phyloP scores from a whole-genome alignment of 2,888 invertebrate genomes.

The Onthophagus sagittarius region DNA sequence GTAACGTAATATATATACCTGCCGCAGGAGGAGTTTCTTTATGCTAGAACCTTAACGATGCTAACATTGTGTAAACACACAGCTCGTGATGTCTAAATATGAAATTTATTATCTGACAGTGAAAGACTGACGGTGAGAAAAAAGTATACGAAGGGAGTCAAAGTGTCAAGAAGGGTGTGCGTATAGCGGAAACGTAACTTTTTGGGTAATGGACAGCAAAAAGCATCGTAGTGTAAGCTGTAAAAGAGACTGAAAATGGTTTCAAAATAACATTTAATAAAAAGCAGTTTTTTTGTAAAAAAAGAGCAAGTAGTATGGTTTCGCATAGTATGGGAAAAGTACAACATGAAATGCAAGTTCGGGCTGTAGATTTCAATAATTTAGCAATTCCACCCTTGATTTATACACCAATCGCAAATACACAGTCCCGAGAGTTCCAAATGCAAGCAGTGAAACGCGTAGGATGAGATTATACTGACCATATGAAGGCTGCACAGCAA shows the following conservation, averaged over 20 bases:
- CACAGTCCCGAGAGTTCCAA: not conserved
- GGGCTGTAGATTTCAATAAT: not conserved
- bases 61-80: not conserved
- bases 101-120: not conserved
- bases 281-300: no score
- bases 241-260: no score
- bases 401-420: not conserved
- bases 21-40: not conserved
- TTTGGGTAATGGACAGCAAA: not conserved
- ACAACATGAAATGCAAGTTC: not conserved
- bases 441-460: not conserved
- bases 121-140: not conserved
- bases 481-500: not conserved
- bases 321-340: not conserved
- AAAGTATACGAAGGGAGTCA: not conserved
- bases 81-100: not conserved
- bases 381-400: not conserved
- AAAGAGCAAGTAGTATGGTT: no score
- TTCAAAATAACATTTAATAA: no score
- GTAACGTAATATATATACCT: not conserved
- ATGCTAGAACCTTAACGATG: not conserved
- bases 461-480: not conserved
- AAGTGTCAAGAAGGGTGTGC: not conserved
- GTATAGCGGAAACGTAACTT: not conserved
- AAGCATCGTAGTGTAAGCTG: not conserved